Evolutionary conservation across 2,888 invertebrate genomes (phyloP).

Genomic region (Heliconius ethilla): DNA sequence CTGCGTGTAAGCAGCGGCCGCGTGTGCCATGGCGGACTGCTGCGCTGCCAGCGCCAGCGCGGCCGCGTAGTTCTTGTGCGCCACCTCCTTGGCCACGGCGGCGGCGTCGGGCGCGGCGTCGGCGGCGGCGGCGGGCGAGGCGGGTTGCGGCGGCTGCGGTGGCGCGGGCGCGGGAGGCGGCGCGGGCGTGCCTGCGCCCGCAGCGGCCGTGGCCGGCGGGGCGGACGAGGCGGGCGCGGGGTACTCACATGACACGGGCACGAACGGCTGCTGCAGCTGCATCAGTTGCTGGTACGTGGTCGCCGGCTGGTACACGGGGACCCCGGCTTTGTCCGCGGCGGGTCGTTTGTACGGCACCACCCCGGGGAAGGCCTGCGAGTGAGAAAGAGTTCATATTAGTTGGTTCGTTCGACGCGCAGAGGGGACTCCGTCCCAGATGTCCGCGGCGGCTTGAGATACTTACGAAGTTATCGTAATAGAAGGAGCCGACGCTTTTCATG

Average conservation of each 20-base stretch:
- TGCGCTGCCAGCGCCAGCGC: slow-evolving; percentile 80
- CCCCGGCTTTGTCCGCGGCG: slow-evolving; percentile 97
- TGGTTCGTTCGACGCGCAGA: slow-evolving; percentile 22
- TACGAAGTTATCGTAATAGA: slow-evolving; percentile 98
- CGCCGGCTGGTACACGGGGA: slow-evolving; percentile 97
- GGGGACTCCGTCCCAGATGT: slow-evolving; percentile 14
- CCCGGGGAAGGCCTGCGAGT: slow-evolving; percentile 93
- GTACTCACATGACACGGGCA: slow-evolving; percentile 99
- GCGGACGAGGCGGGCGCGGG: slow-evolving; percentile 86
- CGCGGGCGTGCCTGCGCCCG: slow-evolving; percentile 56
- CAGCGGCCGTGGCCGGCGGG: slow-evolving; percentile 79
- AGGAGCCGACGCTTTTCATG: slow-evolving; percentile 97
- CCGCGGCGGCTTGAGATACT: slow-evolving; percentile 81
- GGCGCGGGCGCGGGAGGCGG: slow-evolving; percentile 74
- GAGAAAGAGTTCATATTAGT: slow-evolving; percentile 41
- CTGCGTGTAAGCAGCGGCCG: slow-evolving; percentile 74
- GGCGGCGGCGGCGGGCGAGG: slow-evolving; percentile 47
- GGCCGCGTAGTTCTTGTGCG: slow-evolving; percentile 91
- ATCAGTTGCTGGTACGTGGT: slow-evolving; percentile 97
- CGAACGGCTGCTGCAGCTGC: slow-evolving; percentile 97
- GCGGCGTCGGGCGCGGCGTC: slow-evolving; percentile 81
- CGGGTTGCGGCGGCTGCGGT: slow-evolving; percentile 52
- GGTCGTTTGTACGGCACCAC: slow-evolving; percentile 98
- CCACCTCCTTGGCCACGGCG: slow-evolving; percentile 89
- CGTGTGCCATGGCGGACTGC: slow-evolving; percentile 70